These are phyloP conservation scores for Charina bottae DNA, from an alignment of 2,113 vertebrate genomes.

Conservation along the genomic window DNA sequence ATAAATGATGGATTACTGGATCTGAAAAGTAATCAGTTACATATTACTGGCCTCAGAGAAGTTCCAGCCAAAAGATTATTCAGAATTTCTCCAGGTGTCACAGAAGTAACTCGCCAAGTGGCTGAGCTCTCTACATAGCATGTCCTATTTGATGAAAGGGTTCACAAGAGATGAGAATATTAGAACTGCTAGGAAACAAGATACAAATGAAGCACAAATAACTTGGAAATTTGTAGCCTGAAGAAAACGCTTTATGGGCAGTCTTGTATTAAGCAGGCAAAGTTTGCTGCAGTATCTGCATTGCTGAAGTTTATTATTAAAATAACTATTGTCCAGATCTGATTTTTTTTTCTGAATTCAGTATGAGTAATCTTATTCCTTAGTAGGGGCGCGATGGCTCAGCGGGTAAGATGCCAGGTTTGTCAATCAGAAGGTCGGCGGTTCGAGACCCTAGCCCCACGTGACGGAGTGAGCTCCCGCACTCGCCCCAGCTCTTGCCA, in stretches of 20 bases:
- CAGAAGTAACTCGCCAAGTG: background rate
- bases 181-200: background rate
- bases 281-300: background rate
- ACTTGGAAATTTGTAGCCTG: constrained; percentile 8
- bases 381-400: too few species aligned
- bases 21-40: constrained; percentile 24
- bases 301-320: background rate
- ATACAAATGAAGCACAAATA: background rate
- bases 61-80: background rate
- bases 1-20: constrained; percentile 16
- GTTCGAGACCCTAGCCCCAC: too few species aligned
- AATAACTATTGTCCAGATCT: background rate
- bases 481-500: too few species aligned
- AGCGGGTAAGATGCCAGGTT: too few species aligned
- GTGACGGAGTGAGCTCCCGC: too few species aligned
- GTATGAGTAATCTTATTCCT: background rate
- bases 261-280: background rate
- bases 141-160: background rate
- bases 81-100: constrained; percentile 14
- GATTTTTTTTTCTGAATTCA: background rate
- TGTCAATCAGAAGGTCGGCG: too few species aligned
- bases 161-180: accelerated
- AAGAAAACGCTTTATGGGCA: constrained; percentile 11
- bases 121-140: background rate
- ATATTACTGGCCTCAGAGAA: constrained; percentile 18